These are phyloP conservation scores for Telenomus remus DNA, from an alignment of 1,140 invertebrate species.

Conservation along the genomic window DNA sequence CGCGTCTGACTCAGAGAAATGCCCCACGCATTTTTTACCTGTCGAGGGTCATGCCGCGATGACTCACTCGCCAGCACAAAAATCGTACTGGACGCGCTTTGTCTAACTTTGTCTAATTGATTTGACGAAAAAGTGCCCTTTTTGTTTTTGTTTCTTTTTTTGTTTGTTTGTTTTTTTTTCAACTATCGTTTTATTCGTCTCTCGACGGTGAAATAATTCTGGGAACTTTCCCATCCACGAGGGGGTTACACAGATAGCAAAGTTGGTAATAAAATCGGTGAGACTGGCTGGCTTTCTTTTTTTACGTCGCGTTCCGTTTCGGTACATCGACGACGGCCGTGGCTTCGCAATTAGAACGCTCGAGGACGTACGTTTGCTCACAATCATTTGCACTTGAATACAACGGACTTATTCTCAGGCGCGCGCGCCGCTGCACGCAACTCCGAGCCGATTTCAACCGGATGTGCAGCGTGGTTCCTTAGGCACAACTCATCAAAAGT, in stretches of 20 bases:
- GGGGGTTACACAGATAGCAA: constrained; percentile 6
- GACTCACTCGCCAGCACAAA: constrained; percentile 16
- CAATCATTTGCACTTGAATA: constrained; percentile 71
- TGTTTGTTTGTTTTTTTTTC: too few relatives aligned
- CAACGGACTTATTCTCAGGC: constrained; percentile 53
- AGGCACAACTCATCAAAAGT: too few relatives aligned
- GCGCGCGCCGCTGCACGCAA: constrained; percentile 54
- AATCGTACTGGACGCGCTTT: too few relatives aligned
- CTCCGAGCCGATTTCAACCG: constrained; percentile 49
- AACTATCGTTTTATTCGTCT: background rate
- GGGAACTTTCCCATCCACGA: constrained; percentile 37
- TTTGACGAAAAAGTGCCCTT: too few relatives aligned
- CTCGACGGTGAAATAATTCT: constrained; percentile 12
- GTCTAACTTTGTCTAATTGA: too few relatives aligned
- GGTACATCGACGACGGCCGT: constrained; percentile 48
- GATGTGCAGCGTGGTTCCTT: constrained; percentile 53
- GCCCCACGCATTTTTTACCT: constrained; percentile 50
- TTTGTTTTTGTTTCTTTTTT: too few relatives aligned
- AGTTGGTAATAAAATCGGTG: too few relatives aligned
- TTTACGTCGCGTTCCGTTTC: constrained; percentile 52
- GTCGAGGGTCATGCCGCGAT: constrained; percentile 29
- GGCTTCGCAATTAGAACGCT: constrained; percentile 58
- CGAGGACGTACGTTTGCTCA: constrained; percentile 62
- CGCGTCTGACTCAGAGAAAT: constrained; percentile 65
- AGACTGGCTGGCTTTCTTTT: constrained; percentile 24